Percentiles rank a stretch among this genome's conserved stretches.
Evolutionary conservation across 2,888 invertebrate species (phyloP).

Genomic region (Clistopyga incitator): DNA sequence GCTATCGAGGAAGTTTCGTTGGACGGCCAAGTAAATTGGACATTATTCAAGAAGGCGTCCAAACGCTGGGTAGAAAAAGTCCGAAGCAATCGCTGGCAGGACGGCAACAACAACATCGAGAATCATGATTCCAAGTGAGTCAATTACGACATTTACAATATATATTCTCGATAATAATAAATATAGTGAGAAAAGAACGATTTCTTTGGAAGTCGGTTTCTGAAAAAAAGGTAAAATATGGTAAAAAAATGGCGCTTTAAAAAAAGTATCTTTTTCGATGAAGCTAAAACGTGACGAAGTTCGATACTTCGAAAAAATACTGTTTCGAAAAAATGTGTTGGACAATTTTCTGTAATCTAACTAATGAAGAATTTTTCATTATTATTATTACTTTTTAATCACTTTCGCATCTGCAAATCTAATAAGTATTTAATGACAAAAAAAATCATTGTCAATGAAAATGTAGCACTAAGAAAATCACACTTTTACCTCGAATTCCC

Average conservation of each 20-base stretch:
- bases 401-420: too few species aligned
- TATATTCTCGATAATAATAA: neutral
- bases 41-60: conserved; percentile 68
- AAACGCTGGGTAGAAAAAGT: conserved; percentile 69
- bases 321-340: too few species aligned
- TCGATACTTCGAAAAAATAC: too few species aligned
- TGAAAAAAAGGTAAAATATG: too few species aligned
- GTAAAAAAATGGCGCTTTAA: too few species aligned
- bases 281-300: too few species aligned
- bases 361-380: too few species aligned
- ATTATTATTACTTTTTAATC: too few species aligned
- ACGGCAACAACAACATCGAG: conserved; percentile 70
- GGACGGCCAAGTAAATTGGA: conserved; percentile 69
- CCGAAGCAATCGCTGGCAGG: conserved; percentile 56
- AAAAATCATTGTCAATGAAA: neutral
- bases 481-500: neutral
- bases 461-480: neutral
- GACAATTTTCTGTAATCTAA: too few species aligned
- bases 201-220: neutral
- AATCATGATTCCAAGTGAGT: conserved; percentile 64
- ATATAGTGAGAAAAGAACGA: neutral
- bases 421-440: too few species aligned
- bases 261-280: too few species aligned
- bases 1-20: conserved; percentile 63
- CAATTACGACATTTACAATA: neutral